These are phyloP conservation scores for Gnathonemus echidnorhynchus DNA, from an alignment of 2,113 vertebrate species.

Conservation along the genomic window DNA sequence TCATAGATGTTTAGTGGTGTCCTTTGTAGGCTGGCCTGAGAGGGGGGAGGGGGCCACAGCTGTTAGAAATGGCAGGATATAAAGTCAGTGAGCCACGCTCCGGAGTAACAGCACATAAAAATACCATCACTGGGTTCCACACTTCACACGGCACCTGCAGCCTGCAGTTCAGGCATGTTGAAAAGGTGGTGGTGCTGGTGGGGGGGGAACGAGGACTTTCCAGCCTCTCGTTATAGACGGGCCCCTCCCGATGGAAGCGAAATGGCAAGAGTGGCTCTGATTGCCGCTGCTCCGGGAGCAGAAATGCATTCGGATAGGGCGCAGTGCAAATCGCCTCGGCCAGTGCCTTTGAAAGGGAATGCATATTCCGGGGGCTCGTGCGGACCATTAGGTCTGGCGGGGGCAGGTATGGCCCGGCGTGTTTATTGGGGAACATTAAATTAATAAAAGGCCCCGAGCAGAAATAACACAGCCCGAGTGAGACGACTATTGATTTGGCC, in stretches of 20 bases:
- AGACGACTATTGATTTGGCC: neutral
- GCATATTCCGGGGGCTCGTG: neutral
- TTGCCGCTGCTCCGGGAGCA: neutral
- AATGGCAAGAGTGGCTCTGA: neutral
- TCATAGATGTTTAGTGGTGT: neutral
- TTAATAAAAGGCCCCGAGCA: slow-evolving; percentile 5
- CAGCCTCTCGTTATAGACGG: neutral
- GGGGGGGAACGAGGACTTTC: neutral
- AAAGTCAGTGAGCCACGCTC: no score
- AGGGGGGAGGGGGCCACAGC: neutral
- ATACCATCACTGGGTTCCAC: neutral
- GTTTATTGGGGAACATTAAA: slow-evolving; percentile 16
- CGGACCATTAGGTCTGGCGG: neutral
- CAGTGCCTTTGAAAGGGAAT: neutral
- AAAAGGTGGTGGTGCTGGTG: no score
- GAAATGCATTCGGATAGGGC: neutral
- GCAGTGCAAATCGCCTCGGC: neutral
- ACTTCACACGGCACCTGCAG: neutral
- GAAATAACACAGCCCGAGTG: neutral
- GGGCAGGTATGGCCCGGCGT: neutral
- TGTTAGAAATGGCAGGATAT: neutral
- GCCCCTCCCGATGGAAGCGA: neutral
- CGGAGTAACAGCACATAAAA: neutral
- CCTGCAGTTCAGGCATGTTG: neutral
- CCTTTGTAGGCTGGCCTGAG: neutral